Base-by-base conservation (phyloP, 53 echinoderm and acorn worm genomes). In the Paelopatides confundens region DNA sequence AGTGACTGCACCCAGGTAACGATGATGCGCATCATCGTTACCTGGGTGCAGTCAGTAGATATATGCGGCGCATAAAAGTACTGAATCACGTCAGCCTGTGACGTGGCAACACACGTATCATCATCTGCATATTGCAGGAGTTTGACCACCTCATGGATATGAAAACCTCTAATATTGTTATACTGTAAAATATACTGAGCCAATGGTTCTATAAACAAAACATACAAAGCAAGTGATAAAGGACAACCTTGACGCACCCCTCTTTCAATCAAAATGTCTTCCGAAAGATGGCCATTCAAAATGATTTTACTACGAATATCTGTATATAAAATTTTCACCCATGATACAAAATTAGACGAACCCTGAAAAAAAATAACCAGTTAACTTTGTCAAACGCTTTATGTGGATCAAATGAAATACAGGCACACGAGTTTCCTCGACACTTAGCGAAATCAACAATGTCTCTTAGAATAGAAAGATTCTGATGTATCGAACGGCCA, bases 401-500 rank as follows among this genome's bases (percentile, higher is more conserved):
- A 26, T 86, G 77, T 37, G 85, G 90, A 10, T 90, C 90, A 3
- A 90, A 31, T 14, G 90, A 85, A n/a, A 90, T 64, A 12, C 85
- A n/a, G 30, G 90, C 90, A 27, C 85, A 85, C 5, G 77, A 15
- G n/a, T n/a, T n/a, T n/a, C n/a, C n/a, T n/a, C n/a, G n/a, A n/a
- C n/a, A n/a, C n/a, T n/a, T 52, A 29, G 53, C 21, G 29, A 47
- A 86, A 23, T 77, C 68, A 52, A 66, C 58, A 17, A 90, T 69
- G 65, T 92, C 94, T 46, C 94, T 62, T 18, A 91, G 62, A 9
- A 94, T n/a, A 81, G 52, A 82, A 5, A 92, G 36, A 43, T 94
- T 94, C 8, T 77, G 46, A 49, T 94, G 85, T n/a, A 94, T 91
- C 9, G 89, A 87, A n/a, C 94, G 30, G 26, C 89, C 77, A 10